Percentiles rank a stretch among this genome's conserved stretches.
Conservation (phyloP, 1,140 invertebrate species). For the Diabrotica undecimpunctata region DNA sequence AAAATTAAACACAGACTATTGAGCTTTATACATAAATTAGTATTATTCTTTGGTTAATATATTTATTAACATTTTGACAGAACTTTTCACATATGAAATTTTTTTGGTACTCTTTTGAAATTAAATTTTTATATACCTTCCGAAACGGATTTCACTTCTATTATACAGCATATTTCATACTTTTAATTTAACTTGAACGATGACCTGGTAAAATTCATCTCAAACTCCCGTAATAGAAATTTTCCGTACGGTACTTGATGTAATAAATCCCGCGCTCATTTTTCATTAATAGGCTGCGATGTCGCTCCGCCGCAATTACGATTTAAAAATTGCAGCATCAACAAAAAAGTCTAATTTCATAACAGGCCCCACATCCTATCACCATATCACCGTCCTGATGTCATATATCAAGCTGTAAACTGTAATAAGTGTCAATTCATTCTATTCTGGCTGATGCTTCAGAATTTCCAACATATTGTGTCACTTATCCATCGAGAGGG, state of each 20-base stretch:
- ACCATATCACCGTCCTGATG: background rate
- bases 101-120: no score
- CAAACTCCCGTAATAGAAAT: no score
- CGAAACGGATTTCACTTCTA: no score
- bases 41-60: no score
- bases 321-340: background rate
- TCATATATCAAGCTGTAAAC: conserved; percentile 2
- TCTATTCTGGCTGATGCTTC: background rate
- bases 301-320: background rate
- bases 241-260: background rate
- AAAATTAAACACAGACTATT: no score
- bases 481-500: background rate
- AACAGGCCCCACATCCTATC: background rate
- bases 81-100: no score
- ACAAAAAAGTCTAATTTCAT: conserved; percentile 3
- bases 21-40: no score
- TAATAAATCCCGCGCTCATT: background rate
- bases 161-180: no score
- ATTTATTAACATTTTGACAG: no score
- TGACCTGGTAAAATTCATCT: no score
- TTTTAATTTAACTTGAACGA: no score
- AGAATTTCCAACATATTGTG: background rate
- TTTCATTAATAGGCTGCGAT: background rate
- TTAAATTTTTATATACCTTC: no score
- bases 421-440: conserved; percentile 1